Evolutionary conservation across 2,113 vertebrate genomes (phyloP).

Genomic region (Pelusios castaneus): DNA sequence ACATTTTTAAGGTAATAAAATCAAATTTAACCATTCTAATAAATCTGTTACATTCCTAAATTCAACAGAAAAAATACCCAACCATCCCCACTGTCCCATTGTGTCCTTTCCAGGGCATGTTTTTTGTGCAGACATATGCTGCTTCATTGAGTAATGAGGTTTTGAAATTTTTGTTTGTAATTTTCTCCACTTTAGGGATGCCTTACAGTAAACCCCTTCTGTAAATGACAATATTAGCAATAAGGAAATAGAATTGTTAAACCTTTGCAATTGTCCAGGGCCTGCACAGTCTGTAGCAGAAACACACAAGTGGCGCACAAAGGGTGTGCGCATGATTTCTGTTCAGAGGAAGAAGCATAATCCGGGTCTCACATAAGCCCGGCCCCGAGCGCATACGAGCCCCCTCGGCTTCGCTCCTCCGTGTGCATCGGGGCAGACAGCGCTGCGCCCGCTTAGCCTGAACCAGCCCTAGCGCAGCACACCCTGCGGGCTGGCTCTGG

Average conservation of each 20-base stretch:
- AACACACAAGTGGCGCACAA: neutral
- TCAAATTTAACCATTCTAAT: neutral
- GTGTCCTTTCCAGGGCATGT: neutral
- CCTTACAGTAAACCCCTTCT: neutral
- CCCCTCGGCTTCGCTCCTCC: too few species aligned
- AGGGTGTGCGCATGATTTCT: neutral
- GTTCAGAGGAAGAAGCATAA: neutral
- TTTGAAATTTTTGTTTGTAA: neutral
- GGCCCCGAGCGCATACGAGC: too few species aligned
- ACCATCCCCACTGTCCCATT: neutral
- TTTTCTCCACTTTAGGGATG: neutral
- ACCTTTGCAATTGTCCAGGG: neutral
- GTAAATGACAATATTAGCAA: neutral
- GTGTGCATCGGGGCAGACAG: too few species aligned
- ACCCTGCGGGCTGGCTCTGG: too few species aligned
- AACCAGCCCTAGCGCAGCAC: too few species aligned
- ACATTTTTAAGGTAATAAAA: neutral
- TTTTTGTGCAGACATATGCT: neutral
- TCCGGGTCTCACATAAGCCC: too few species aligned
- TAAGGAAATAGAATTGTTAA: neutral
- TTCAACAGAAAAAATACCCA: neutral
- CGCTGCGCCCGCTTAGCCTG: too few species aligned
- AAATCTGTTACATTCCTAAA: neutral
- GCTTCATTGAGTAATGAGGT: neutral
- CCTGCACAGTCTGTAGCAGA: neutral